Evolutionary conservation across 2,113 vertebrate species (phyloP), one percentile per base, ranked within the genome.

Genomic region (Corynorhinus townsendii): DNA sequence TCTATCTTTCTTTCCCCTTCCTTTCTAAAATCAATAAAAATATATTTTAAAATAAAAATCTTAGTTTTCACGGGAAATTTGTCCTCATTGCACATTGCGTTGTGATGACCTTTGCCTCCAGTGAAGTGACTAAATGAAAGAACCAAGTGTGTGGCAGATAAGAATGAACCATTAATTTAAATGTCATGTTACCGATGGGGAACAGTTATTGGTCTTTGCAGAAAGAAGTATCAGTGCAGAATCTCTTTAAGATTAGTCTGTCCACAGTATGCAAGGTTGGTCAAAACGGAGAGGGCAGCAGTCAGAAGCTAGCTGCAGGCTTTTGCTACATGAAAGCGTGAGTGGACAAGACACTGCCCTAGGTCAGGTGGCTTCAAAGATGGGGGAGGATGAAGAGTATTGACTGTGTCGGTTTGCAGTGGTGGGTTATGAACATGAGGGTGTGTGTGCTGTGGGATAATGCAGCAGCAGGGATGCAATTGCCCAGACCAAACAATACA

Each of bases 81-180:
- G 11, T 77, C 45, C 68, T 82, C 26, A 12, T 90, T 83, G 19
- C 2, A 43, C 28, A 43, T 35, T 80, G 49, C 26, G 6, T 86
- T 22, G 3, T 30, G 54, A 38, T 66, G 38, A 54, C 43, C 20
- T 86, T 82, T 26, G 22, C 86, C 56, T 93, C 43, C 11, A 24
- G 33, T 47, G 62, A 89, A 43, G 28, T 35, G 64, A 88, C 93
- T 62, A 77, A 80, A 16, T 71, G 24, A 81, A 95, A 92, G 73
- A 84, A 77, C 35, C 54, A 72, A 45, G 6, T 30, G 28, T 71
- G 2, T 71, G 40, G 10, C 79, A 69, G 24, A 26, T 72, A 59
- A 81, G 49, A 64, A 86, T 87, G 81, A 83, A n/a, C 66, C 66
- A 52, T 40, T 75, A 47, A 72, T 92, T 93, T 77, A 73, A 94